Evolutionary conservation across 1,140 invertebrate genomes (phyloP).

Genomic region (Drosophila watanabei): DNA sequence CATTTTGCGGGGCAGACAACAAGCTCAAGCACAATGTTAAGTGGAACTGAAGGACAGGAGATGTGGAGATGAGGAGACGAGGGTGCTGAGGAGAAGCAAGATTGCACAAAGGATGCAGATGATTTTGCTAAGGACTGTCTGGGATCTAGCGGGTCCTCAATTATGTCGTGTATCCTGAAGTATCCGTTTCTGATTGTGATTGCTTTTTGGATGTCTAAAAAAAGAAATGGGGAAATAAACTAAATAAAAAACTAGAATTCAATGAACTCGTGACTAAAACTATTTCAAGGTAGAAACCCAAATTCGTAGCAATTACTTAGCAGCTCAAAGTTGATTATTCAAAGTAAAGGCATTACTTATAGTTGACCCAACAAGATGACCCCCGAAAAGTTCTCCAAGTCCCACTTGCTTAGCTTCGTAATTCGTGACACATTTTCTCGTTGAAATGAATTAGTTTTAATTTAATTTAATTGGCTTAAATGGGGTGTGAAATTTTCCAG

Average conservation of each 20-base stretch:
- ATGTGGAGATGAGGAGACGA: neutral
- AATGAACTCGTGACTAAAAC: neutral
- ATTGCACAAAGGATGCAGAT: constrained; percentile 31
- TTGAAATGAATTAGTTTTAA: constrained; percentile 27
- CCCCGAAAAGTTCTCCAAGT: constrained; percentile 8
- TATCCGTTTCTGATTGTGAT: neutral
- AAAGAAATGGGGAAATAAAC: constrained; percentile 1
- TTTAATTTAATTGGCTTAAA: constrained; percentile 25
- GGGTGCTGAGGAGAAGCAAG: too few relatives aligned
- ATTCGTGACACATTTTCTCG: constrained; percentile 19
- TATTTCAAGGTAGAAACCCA: neutral
- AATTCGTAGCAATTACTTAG: constrained; percentile 6
- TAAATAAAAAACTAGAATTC: too few relatives aligned
- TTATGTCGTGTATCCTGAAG: constrained; percentile 34
- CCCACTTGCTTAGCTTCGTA: neutral
- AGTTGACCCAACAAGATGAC: neutral
- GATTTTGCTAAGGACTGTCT: constrained; percentile 22
- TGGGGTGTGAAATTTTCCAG: constrained; percentile 6
- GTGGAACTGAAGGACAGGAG: constrained; percentile 16
- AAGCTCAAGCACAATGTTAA: constrained; percentile 39
- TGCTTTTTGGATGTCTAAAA: constrained; percentile 4
- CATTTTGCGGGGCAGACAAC: neutral
- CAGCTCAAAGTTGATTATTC: constrained; percentile 1
- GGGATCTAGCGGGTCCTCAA: constrained; percentile 21
- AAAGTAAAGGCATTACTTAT: constrained; percentile 9